These are phyloP conservation scores for Chloroclystis v-ata DNA, from an alignment of 2,888 invertebrate species.

Conservation along the genomic window DNA sequence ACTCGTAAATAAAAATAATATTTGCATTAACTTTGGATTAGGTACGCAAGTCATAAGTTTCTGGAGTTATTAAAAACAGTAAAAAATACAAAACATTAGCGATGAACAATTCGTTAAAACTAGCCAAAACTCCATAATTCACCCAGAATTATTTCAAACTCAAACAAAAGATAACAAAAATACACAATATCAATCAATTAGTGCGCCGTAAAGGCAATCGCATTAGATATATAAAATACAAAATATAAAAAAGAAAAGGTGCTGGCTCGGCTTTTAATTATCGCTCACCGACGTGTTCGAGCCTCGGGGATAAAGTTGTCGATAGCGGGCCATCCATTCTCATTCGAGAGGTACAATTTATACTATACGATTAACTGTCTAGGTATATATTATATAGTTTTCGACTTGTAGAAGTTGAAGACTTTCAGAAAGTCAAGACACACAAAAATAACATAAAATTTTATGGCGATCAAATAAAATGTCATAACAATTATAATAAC, in stretches of 20 bases:
- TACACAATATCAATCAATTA: slow-evolving; percentile 65
- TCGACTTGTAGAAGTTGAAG: too few species aligned
- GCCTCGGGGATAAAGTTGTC: slow-evolving; percentile 54
- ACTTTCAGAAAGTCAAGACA: too few species aligned
- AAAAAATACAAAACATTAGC: too few species aligned
- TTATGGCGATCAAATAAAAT: too few species aligned
- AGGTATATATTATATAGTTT: background rate
- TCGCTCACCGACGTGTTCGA: slow-evolving; percentile 63
- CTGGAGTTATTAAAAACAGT: too few species aligned
- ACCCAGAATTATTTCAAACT: slow-evolving; percentile 14
- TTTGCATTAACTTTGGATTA: too few species aligned
- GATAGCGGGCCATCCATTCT: slow-evolving; percentile 28
- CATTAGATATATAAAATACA: slow-evolving; percentile 52
- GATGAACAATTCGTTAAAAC: too few species aligned
- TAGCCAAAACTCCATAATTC: slow-evolving; percentile 17
- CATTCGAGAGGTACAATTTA: slow-evolving; percentile 12
- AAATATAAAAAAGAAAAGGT: slow-evolving; percentile 41
- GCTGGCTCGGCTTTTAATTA: slow-evolving; percentile 66
- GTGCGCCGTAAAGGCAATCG: slow-evolving; percentile 54
- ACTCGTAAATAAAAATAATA: too few species aligned
- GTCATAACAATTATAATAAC: too few species aligned
- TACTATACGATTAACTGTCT: background rate
- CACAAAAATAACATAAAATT: too few species aligned
- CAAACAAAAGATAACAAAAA: slow-evolving; percentile 31
- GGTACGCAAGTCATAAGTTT: too few species aligned